Percentiles rank a stretch among this genome's conserved stretches.
Evolutionary conservation across 2,888 invertebrate species (phyloP).

Genomic region (Andrena marginata): DNA sequence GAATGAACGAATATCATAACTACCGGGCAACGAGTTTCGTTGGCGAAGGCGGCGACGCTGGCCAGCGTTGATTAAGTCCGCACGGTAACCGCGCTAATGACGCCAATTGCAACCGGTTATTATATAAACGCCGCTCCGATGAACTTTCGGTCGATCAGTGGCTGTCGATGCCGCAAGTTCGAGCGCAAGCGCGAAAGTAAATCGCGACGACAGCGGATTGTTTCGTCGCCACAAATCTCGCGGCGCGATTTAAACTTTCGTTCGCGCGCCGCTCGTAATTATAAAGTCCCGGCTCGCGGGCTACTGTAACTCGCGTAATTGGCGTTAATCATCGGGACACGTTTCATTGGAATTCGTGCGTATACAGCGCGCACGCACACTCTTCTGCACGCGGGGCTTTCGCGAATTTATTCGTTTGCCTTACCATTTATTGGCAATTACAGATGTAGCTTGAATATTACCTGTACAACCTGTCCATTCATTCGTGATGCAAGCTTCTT

Average conservation of each 20-base stretch:
- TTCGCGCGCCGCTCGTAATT: slow-evolving; percentile 36
- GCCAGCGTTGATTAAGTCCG: slow-evolving; percentile 52
- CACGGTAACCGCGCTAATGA: slow-evolving; percentile 29
- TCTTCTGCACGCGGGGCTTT: not conserved
- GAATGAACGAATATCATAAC: slow-evolving; percentile 27
- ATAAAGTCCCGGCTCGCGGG: slow-evolving; percentile 23
- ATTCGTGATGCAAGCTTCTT: no score
- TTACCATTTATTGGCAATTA: not conserved
- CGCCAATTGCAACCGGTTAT: slow-evolving; percentile 55
- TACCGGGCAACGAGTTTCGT: slow-evolving; percentile 21
- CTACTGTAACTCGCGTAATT: slow-evolving; percentile 39
- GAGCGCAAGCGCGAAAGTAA: slow-evolving; percentile 10
- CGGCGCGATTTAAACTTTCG: slow-evolving; percentile 13
- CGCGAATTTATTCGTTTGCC: slow-evolving; percentile 1
- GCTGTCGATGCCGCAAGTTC: slow-evolving; percentile 21
- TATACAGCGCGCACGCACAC: not conserved
- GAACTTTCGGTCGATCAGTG: slow-evolving; percentile 38
- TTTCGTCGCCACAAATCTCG: slow-evolving; percentile 12
- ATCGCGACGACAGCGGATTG: slow-evolving; percentile 22
- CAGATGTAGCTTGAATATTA: no score
- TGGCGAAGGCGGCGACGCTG: slow-evolving; percentile 41
- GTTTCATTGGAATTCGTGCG: slow-evolving; percentile 28
- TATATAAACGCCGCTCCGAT: slow-evolving; percentile 45
- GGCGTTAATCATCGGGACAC: slow-evolving; percentile 29
- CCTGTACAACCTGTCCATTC: no score